Evolutionary conservation across 2,113 vertebrate genomes (phyloP).

Genomic region (Entomyzon cyanotis): DNA sequence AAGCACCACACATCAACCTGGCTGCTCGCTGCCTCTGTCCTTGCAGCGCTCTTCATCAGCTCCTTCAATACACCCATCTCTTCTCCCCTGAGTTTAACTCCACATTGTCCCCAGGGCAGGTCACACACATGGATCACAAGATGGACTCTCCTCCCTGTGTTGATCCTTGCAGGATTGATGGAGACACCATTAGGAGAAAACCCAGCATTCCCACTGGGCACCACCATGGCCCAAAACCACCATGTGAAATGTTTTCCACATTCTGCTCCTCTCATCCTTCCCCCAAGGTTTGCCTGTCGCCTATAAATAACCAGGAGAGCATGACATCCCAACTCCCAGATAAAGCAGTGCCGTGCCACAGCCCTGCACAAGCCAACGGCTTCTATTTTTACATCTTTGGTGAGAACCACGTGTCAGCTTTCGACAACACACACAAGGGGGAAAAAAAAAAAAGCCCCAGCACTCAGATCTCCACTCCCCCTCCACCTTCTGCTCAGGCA

Average conservation of each 20-base stretch:
- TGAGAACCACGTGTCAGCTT: constrained; percentile 71
- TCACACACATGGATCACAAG: not conserved
- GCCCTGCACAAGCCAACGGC: no score
- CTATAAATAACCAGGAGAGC: constrained; percentile 68
- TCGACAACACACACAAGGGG: not conserved
- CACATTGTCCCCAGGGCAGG: not conserved
- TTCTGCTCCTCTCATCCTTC: not conserved
- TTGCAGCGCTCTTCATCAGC: not conserved
- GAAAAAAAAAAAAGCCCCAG: not conserved
- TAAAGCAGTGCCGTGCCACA: constrained; percentile 6
- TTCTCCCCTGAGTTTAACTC: not conserved
- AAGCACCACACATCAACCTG: not conserved
- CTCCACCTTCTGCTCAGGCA: constrained; percentile 60
- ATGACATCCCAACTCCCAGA: constrained; percentile 53
- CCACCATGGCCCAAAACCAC: not conserved
- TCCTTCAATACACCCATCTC: not conserved
- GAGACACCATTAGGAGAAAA: not conserved
- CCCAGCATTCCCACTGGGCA: not conserved
- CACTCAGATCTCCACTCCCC: constrained; percentile 22
- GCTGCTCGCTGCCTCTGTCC: not conserved
- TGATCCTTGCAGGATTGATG: rapidly evolving
- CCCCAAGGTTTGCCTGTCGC: constrained; percentile 22
- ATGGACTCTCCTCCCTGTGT: not conserved
- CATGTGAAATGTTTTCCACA: rapidly evolving
- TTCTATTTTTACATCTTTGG: constrained; percentile 73